Base-by-base conservation (phyloP, 2,113 vertebrate species). In the Trogon surrucura region DNA sequence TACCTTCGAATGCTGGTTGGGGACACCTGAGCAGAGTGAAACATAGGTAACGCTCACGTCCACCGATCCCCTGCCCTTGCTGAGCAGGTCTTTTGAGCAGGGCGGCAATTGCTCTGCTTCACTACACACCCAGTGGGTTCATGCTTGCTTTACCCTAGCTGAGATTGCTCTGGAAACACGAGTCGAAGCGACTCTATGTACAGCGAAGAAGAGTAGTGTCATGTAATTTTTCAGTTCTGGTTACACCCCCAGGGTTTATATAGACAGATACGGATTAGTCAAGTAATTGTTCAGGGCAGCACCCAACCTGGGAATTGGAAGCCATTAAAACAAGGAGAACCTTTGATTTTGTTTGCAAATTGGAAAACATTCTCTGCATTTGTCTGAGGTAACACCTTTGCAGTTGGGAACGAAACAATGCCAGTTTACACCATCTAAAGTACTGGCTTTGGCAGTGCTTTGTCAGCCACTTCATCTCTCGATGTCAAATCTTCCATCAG, bases 401-500 rank as follows among this genome's bases (percentile, higher is more conserved):
- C 65, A 75, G 53, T 73, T 78, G 53, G 34, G 70, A 88, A 61
- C 12, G 38, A 87, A 88, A 44, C 6, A 0, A 30, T 45, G 51
- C 44, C 84, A 77, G 44, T 85, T 91, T 69, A 44, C 41, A 57
- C 57, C n/a, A 91, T 44, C 62, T 70, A 78, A 95, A 94, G 66
- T 6, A 34, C 58, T 94, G 81, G 34, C 62, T 96, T 79, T 89
- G 84, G 81, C 50, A 56, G 27, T 9, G 15, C 58, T 91, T 92
- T 85, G 73, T 94, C 96, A 95, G 66, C 66, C 50, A 34, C 70
- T 92, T 80, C 57, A 57, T 91, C 81, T 89, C 74, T 36, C 0
- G 0, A 57, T 75, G 80, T 95, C 86, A 94, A 85, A 92, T n/a
- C 50, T 82, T 25, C 54, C 62, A 91, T 89, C 87, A 91, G 89